Conservation (phyloP, 2,797 vertebrate genomes). For the Acanthornis magna region DNA sequence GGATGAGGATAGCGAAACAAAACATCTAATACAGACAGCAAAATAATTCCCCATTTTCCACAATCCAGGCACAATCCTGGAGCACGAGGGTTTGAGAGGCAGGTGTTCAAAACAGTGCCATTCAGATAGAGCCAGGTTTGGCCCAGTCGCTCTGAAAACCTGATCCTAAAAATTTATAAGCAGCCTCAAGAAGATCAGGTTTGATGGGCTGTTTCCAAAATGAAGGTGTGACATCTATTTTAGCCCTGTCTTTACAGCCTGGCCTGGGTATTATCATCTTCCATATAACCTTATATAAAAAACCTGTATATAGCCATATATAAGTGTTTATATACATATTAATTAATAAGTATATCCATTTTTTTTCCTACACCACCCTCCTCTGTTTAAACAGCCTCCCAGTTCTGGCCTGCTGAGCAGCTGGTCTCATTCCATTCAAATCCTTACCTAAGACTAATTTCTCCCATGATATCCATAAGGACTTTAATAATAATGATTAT, state of each 20-base stretch:
- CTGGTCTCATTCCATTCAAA: conserved; percentile 53
- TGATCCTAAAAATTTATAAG: background rate
- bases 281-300: background rate
- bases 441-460: conserved; percentile 64
- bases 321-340: background rate
- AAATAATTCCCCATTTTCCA: background rate
- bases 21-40: background rate
- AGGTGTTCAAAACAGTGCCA: background rate
- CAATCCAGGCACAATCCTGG: background rate
- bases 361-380: background rate
- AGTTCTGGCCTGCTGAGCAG: conserved; percentile 5
- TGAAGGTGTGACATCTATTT: background rate
- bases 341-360: background rate
- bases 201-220: background rate
- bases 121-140: background rate
- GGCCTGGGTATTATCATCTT: background rate
- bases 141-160: background rate
- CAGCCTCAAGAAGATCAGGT: background rate
- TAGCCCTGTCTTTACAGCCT: background rate
- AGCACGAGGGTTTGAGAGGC: background rate
- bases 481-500: conserved; percentile 63
- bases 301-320: background rate
- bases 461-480: conserved; percentile 47
- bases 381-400: background rate
- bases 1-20: background rate